A percentile compares a stretch with the other conserved stretches of the same genome.
These are phyloP conservation scores for Operophtera brumata DNA, from an alignment of 2,888 invertebrate genomes.

Conservation along the genomic window DNA sequence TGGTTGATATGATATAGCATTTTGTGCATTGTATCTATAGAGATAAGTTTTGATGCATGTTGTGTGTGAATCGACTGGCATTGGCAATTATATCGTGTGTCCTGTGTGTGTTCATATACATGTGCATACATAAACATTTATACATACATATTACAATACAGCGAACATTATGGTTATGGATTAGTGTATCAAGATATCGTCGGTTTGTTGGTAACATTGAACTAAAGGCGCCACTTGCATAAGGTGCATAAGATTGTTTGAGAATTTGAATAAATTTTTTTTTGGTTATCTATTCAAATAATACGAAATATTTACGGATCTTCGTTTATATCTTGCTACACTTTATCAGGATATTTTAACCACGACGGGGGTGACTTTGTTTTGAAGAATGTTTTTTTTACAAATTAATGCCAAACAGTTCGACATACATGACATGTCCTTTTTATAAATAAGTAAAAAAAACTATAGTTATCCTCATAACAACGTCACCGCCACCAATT, in stretches of 20 bases:
- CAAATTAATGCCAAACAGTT: not conserved
- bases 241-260: too few species aligned
- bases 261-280: too few species aligned
- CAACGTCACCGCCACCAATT: conserved; percentile 39
- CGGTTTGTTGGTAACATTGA: too few species aligned
- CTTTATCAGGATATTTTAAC: conserved; percentile 21
- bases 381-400: conserved; percentile 1
- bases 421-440: not conserved
- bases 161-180: conserved; percentile 20
- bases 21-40: conserved; percentile 29
- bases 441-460: too few species aligned
- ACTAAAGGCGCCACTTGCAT: too few species aligned
- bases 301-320: not conserved
- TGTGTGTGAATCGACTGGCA: conserved; percentile 30
- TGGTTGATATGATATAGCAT: conserved; percentile 30
- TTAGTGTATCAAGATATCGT: conserved; percentile 17
- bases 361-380: conserved; percentile 20
- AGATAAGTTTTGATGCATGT: conserved; percentile 39
- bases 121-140: conserved; percentile 17
- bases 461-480: not conserved
- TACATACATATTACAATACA: conserved; percentile 23
- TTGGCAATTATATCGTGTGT: conserved; percentile 10
- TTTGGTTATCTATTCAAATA: not conserved
- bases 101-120: not conserved
- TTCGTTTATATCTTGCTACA: conserved; percentile 7